Conservation (phyloP, 2,888 invertebrate species). For the Sisyra nigra region DNA sequence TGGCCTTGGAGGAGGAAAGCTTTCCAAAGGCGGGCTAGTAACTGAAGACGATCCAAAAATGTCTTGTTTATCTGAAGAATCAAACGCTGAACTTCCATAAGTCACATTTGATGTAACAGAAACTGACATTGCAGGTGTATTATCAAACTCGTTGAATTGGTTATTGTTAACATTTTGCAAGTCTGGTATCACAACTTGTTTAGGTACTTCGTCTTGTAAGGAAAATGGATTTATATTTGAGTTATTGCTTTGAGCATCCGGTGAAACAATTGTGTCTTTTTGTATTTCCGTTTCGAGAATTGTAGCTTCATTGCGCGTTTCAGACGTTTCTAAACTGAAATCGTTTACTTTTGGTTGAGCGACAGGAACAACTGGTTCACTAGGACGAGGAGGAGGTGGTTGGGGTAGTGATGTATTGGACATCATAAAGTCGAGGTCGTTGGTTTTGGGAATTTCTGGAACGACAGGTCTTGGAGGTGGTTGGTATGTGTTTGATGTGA, state of each 20-base stretch:
- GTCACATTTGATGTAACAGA: neutral
- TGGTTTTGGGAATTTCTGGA: conserved; percentile 12
- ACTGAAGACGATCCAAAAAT: too few relatives aligned
- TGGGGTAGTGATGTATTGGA: neutral
- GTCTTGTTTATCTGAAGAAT: too few relatives aligned
- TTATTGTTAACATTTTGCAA: neutral
- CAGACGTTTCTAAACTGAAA: neutral
- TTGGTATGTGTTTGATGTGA: conserved; percentile 11
- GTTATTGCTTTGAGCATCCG: conserved; percentile 4
- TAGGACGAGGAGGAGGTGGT: conserved; percentile 10
- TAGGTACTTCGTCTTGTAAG: conserved; percentile 4
- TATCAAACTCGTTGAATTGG: conserved; percentile 8
- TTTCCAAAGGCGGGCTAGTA: too few relatives aligned
- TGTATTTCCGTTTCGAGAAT: conserved; percentile 3
- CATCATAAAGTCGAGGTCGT: conserved; percentile 1
- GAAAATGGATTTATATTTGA: conserved; percentile 8
- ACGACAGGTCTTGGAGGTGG: conserved; percentile 17
- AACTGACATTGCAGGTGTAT: conserved; percentile 13
- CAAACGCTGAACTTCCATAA: neutral
- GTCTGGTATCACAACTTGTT: neutral
- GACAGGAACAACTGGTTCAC: neutral
- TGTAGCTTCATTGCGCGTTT: conserved; percentile 3
- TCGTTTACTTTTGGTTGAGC: neutral
- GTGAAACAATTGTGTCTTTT: neutral
- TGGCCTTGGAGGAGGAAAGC: too few relatives aligned